Evolutionary conservation across 2,113 vertebrate species (phyloP), one percentile per base, ranked within the genome.

Genomic region (Muntiacus reevesi): DNA sequence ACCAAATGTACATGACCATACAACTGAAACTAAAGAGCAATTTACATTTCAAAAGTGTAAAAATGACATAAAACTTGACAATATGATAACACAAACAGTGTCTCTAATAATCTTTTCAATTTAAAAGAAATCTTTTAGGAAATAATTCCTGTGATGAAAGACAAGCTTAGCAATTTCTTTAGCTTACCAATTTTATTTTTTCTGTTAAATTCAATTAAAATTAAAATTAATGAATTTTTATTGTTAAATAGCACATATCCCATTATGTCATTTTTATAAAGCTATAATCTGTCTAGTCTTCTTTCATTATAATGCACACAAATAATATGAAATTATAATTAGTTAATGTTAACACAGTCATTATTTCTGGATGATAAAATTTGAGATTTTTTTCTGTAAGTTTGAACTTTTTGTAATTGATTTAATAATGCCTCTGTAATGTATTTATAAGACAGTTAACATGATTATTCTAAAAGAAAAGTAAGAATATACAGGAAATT

Each of bases 271-370:
- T 92, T 91, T 96, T 88, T 91, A 85, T 47, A 88, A 87, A 95
- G 50, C 25, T 87, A 54, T 76, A 91, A 88, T 97, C 94, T 89
- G 28, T 16, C 25, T 79, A 81, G 30, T 7, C 59, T 54, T 84
- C 36, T 95, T 87, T 93, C 36, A 67, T 96, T 94, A 78, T 19
- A 85, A 13, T 71, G 19, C 36, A 90, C 14, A 82, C 27, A 92
- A 97, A 92, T 59, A 91, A 88, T 91, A 36, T 90, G 47, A 96
- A 90, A 71, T 96, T 95, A 60, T 74, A 94, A 83, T 96, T 97
- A 60, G 3, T 33, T 91, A 91, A 78, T 47, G 30, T 88, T 85
- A 96, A 76, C 33, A 43, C 16, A 90, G 33, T 84, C 33, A 15
- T 74, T 84, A 90, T 93, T 95, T 93, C 60, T 93, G 55, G 27